Evolutionary conservation across 2,888 invertebrate species (phyloP).

Genomic region (Heliconius ismenius): DNA sequence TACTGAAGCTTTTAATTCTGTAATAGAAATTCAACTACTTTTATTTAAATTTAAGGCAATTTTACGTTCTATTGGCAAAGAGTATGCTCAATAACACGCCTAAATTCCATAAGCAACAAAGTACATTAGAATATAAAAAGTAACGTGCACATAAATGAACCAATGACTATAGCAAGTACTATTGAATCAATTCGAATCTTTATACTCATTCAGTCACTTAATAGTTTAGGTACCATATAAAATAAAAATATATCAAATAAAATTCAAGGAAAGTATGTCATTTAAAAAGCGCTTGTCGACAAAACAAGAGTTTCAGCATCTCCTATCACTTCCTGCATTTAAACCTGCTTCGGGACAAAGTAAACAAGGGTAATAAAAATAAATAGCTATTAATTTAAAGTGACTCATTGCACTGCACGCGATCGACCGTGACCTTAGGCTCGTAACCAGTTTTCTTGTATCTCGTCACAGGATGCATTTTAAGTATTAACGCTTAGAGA

Average conservation of each 20-base stretch:
- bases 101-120: background rate
- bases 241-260: background rate
- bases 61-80: background rate
- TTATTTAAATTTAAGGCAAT: background rate
- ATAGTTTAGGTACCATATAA: background rate
- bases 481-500: background rate
- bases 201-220: too few species aligned
- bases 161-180: too few species aligned
- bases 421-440: slow-evolving; percentile 54
- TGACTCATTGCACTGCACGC: slow-evolving; percentile 43
- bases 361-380: slow-evolving; percentile 10
- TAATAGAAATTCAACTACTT: background rate
- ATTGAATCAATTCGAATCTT: background rate
- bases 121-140: background rate
- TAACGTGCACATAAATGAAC: background rate
- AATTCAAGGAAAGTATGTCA: background rate
- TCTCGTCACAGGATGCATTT: slow-evolving; percentile 22
- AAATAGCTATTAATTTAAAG: background rate
- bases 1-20: background rate
- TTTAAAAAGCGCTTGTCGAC: background rate
- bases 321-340: background rate
- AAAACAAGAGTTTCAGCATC: background rate
- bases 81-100: background rate
- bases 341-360: slow-evolving; percentile 6
- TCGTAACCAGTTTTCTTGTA: slow-evolving; percentile 36